A percentile compares a stretch with the other conserved stretches of the same genome.
These are phyloP conservation scores for Sarcophaga caerulescens DNA, from an alignment of 2,888 invertebrate genomes.

Conservation along the genomic window DNA sequence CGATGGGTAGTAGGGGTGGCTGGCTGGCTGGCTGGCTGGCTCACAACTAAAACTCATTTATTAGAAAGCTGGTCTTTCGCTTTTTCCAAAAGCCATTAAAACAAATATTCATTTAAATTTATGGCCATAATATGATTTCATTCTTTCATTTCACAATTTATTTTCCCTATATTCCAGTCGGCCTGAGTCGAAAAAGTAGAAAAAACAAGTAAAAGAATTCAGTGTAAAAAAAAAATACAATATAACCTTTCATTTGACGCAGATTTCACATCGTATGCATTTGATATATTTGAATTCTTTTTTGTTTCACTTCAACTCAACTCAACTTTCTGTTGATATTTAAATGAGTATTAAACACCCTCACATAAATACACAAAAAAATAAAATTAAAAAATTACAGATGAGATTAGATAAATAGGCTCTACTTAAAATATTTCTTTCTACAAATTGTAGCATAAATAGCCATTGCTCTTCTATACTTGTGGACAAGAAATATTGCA, in stretches of 20 bases:
- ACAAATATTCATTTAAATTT: conserved; percentile 60
- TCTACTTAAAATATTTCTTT: too few species aligned
- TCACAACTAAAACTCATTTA: conserved; percentile 48
- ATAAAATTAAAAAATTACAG: background rate
- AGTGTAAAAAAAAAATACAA: conserved; percentile 20
- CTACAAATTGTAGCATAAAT: too few species aligned
- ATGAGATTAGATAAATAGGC: background rate
- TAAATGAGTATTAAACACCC: conserved; percentile 64
- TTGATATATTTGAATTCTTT: conserved; percentile 32
- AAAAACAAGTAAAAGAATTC: conserved; percentile 1
- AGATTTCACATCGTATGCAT: conserved; percentile 67
- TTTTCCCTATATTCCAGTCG: background rate
- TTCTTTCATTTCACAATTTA: conserved; percentile 35
- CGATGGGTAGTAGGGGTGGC: conserved; percentile 4
- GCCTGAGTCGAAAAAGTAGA: background rate
- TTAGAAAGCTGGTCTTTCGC: conserved; percentile 61
- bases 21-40: background rate
- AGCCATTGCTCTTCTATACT: too few species aligned
- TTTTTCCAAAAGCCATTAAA: conserved; percentile 44
- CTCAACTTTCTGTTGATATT: conserved; percentile 38
- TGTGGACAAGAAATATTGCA: too few species aligned
- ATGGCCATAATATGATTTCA: conserved; percentile 57
- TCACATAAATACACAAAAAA: conserved; percentile 28
- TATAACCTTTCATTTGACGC: conserved; percentile 62
- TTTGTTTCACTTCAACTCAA: conserved; percentile 34